Conservation (phyloP, 2,888 invertebrate species). For the Orchesellides sinensis region DNA sequence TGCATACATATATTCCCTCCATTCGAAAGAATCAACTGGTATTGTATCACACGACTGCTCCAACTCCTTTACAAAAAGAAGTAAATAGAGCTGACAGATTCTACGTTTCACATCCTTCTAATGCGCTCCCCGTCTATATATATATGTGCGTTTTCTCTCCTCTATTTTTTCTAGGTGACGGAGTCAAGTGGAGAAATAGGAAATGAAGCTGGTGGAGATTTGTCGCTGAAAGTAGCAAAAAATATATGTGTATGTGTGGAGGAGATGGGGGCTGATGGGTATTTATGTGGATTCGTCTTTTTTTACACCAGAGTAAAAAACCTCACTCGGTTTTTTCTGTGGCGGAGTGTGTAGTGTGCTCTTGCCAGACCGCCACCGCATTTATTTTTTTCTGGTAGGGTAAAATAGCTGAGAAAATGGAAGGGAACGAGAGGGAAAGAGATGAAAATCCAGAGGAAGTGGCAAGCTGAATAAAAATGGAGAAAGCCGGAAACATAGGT, state of each 20-base stretch:
- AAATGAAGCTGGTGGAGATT: constrained; percentile 8
- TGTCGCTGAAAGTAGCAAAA: too few species aligned
- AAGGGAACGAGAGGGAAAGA: background rate
- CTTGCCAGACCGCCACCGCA: background rate
- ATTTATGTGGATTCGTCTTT: constrained; percentile 9
- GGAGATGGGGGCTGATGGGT: constrained; percentile 3
- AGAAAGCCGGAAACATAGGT: constrained; percentile 36
- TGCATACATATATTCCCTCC: background rate
- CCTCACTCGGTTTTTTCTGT: background rate
- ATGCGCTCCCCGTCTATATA: background rate
- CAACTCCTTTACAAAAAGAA: background rate
- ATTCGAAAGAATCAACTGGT: constrained; percentile 3
- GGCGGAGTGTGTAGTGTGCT: background rate
- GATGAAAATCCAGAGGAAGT: constrained; percentile 39
- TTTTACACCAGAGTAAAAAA: background rate
- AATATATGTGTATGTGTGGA: background rate
- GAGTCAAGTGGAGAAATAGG: constrained; percentile 3
- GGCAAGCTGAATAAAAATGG: constrained; percentile 41
- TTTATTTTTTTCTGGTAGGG: background rate
- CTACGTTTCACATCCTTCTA: background rate
- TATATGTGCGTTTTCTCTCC: too few species aligned
- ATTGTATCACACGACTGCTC: background rate
- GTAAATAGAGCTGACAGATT: constrained; percentile 4
- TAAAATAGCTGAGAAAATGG: background rate
- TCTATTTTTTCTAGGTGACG: background rate